Percentiles rank a stretch among this genome's conserved stretches.
Evolutionary conservation across 1,140 invertebrate species (phyloP).

Genomic region (Atopsyche davidsoni): DNA sequence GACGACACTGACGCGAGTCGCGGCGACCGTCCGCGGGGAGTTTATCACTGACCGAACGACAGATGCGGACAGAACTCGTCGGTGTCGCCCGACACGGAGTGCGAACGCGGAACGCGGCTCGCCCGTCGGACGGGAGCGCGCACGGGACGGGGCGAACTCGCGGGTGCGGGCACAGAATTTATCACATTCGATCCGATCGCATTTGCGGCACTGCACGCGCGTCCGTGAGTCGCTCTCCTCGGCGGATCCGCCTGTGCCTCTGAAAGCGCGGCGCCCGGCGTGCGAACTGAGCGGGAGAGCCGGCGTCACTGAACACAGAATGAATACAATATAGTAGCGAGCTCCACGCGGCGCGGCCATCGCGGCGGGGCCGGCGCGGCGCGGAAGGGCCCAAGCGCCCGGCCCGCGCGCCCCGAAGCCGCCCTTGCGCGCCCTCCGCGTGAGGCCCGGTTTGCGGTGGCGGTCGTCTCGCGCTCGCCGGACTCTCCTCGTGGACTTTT

Average conservation of each 20-base stretch:
- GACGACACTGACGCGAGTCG: too few relatives aligned
- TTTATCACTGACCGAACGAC: too few relatives aligned
- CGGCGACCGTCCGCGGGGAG: too few relatives aligned
- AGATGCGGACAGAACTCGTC: too few relatives aligned
- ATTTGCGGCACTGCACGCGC: not conserved
- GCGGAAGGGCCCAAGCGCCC: slow-evolving; percentile 5
- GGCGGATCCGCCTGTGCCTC: too few relatives aligned
- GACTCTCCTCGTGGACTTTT: too few relatives aligned
- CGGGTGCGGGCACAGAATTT: not conserved
- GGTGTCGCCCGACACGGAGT: too few relatives aligned
- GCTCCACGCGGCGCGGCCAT: slow-evolving; percentile 22
- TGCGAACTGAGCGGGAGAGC: slow-evolving; percentile 17
- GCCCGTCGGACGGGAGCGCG: too few relatives aligned
- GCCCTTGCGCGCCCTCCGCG: not conserved
- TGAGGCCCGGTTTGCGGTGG: not conserved
- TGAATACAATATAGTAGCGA: not conserved
- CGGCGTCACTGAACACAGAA: slow-evolving; percentile 14
- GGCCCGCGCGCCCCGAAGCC: not conserved
- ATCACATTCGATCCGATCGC: not conserved
- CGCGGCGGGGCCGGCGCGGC: slow-evolving; percentile 14
- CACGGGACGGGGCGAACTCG: not conserved
- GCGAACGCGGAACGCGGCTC: too few relatives aligned
- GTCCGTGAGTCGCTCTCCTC: not conserved
- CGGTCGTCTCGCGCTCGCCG: not conserved
- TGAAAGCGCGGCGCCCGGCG: slow-evolving; percentile 4